A percentile compares a stretch with the other conserved stretches of the same genome.
phyloP scores from a whole-genome alignment of 1,140 invertebrate species.

The Andricus grossulariae region DNA sequence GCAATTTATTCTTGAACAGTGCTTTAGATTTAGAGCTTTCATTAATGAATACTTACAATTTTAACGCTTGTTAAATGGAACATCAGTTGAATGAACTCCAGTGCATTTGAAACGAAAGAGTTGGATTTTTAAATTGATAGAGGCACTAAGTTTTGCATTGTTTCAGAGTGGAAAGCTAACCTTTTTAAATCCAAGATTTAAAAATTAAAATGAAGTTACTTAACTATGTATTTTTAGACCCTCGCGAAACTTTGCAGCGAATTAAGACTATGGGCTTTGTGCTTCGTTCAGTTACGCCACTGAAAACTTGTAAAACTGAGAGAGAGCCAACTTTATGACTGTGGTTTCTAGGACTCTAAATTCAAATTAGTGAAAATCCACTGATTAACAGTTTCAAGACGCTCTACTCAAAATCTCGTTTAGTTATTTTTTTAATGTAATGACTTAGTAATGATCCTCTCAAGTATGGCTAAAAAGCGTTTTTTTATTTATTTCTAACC shows the following conservation, averaged over 20 bases:
- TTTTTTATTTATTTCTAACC: not conserved
- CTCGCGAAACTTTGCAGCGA: slow-evolving; percentile 2
- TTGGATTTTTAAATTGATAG: too few relatives aligned
- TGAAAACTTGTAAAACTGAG: slow-evolving; percentile 25
- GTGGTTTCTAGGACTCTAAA: not conserved
- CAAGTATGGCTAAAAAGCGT: not conserved
- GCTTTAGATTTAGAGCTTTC: not conserved
- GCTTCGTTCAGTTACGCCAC: not conserved
- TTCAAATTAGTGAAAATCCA: slow-evolving; percentile 22
- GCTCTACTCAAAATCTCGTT: too few relatives aligned
- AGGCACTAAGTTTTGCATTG: not conserved
- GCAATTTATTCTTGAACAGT: not conserved
- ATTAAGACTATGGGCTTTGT: slow-evolving; percentile 26
- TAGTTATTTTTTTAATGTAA: too few relatives aligned
- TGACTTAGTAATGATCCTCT: too few relatives aligned
- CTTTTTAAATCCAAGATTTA: not conserved
- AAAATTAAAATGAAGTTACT: not conserved
- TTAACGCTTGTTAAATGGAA: too few relatives aligned
- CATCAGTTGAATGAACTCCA: too few relatives aligned
- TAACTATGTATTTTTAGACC: not conserved
- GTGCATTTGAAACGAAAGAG: too few relatives aligned
- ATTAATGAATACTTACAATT: too few relatives aligned
- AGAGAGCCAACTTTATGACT: not conserved
- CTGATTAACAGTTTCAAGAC: not conserved
- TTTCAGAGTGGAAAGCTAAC: not conserved